phyloP scores from a whole-genome alignment of 2,113 vertebrate species.

The Gracilinanus agilis region DNA sequence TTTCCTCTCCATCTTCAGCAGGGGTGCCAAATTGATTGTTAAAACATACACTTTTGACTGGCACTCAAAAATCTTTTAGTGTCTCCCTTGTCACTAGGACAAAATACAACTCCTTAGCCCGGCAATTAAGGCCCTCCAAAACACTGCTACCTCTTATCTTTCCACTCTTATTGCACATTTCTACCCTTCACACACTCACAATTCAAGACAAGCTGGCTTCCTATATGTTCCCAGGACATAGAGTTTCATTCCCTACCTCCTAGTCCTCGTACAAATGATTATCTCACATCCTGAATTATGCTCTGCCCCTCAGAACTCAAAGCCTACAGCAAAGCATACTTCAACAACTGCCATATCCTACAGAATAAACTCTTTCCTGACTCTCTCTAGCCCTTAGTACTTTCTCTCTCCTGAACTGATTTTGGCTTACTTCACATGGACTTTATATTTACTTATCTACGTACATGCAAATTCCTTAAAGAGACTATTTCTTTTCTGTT shows the following conservation, averaged over 20 bases:
- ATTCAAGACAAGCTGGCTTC: background rate
- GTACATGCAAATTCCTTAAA: background rate
- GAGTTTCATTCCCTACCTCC: background rate
- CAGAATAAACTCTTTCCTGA: background rate
- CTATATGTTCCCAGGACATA: background rate
- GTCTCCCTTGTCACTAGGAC: background rate
- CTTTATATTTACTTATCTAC: background rate
- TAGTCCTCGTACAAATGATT: background rate
- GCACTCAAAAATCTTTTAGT: background rate
- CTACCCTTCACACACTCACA: background rate
- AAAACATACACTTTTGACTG: background rate
- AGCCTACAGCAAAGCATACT: background rate
- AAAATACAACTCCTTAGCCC: background rate
- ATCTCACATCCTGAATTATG: background rate
- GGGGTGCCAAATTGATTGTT: background rate
- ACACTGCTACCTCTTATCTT: background rate
- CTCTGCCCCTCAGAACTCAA: background rate
- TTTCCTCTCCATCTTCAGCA: background rate
- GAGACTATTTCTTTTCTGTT: constrained; percentile 12
- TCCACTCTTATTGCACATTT: background rate
- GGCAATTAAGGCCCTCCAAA: background rate
- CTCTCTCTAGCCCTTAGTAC: background rate
- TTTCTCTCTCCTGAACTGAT: background rate
- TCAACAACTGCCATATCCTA: background rate
- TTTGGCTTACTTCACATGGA: background rate